A percentile compares a stretch with the other conserved stretches of the same genome.
Evolutionary conservation across 2,888 invertebrate genomes (phyloP).

Genomic region (Lepeophtheirus nordmannii): DNA sequence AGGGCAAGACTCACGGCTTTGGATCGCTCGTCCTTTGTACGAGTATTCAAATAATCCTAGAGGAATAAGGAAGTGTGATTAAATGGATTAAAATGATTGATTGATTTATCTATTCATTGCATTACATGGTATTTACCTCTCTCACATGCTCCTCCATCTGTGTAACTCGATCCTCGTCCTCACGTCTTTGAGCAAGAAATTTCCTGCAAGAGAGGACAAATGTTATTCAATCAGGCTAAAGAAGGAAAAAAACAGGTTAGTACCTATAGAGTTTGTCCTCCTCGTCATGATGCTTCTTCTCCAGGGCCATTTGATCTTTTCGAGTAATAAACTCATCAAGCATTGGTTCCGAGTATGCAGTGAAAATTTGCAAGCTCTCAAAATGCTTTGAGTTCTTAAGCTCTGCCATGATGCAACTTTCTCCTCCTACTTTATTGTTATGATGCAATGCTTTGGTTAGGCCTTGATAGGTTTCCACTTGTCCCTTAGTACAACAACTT

Average conservation of each 20-base stretch:
- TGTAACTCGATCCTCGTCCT: constrained; percentile 17
- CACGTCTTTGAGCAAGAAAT: constrained; percentile 15
- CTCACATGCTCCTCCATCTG: constrained; percentile 22
- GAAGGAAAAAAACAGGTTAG: not conserved
- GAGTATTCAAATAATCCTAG: constrained; percentile 18
- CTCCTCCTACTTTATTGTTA: not conserved
- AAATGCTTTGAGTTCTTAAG: constrained; percentile 19
- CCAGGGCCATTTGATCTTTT: constrained; percentile 13
- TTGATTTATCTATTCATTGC: not conserved
- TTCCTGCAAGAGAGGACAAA: constrained; percentile 1
- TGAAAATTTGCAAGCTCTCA: constrained; percentile 20
- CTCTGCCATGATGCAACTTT: not conserved
- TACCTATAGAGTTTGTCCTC: constrained; percentile 19
- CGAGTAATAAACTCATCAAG: constrained; percentile 15
- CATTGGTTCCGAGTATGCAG: constrained; percentile 15
- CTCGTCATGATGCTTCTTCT: constrained; percentile 17
- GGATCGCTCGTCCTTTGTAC: constrained; percentile 16
- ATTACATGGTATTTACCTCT: constrained; percentile 16
- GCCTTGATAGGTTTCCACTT: too few species aligned
- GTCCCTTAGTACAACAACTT: too few species aligned
- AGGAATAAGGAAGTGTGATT: not conserved
- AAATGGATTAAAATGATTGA: not conserved
- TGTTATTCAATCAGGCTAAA: not conserved
- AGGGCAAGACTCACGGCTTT: constrained; percentile 16
- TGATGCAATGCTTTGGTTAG: too few species aligned